Conservation (phyloP, 2,888 invertebrate genomes). For the Tetanocera ferruginea region DNA sequence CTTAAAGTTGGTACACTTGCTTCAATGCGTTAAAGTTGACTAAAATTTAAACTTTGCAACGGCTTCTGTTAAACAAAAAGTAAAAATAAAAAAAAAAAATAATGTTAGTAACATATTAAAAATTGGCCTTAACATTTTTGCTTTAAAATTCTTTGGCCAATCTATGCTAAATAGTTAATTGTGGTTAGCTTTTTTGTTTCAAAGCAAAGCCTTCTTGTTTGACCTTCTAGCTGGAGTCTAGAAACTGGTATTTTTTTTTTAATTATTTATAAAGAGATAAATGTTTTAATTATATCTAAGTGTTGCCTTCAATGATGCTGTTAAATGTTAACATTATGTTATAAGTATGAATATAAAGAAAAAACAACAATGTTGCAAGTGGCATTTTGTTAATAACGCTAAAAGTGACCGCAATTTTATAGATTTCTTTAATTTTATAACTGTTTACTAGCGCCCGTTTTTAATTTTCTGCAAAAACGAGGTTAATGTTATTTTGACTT, state of each 20-base stretch:
- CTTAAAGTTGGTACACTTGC: background rate
- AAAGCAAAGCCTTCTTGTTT: background rate
- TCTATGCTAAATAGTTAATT: background rate
- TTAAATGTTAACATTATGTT: background rate
- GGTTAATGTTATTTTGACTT: background rate
- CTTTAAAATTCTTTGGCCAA: background rate
- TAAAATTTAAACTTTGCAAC: conserved; percentile 13
- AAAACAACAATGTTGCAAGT: background rate
- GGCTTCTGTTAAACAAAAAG: conserved; percentile 11
- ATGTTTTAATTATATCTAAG: background rate
- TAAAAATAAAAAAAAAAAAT: background rate
- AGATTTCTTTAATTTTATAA: background rate
- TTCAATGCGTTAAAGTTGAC: conserved; percentile 15
- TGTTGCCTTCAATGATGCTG: background rate
- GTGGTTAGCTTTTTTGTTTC: background rate
- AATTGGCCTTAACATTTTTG: background rate
- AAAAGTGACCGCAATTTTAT: background rate
- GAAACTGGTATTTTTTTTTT: no score
- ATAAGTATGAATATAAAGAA: no score
- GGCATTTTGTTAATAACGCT: background rate
- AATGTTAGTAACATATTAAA: background rate
- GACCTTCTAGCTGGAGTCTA: background rate
- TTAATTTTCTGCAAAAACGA: background rate
- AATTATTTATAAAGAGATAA: no score
- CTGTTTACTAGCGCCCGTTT: background rate